phyloP scores from a whole-genome alignment of 2,888 invertebrate genomes.

The Dorcus hopei region DNA sequence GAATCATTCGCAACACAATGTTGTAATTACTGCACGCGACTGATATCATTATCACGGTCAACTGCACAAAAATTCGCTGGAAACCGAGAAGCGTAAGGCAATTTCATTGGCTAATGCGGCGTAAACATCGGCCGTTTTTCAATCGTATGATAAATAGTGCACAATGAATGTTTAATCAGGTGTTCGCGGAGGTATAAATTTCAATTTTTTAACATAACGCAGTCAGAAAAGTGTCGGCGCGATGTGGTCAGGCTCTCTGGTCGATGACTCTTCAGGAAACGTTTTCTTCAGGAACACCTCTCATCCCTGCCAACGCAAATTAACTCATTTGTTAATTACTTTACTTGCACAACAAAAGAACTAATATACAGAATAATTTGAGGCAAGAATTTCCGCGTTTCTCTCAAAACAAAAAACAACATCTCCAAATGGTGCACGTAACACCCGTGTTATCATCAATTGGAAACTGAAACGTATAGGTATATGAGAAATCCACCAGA shows the following conservation, averaged over 20 bases:
- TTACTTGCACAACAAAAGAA: too few relatives aligned
- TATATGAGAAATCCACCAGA: neutral
- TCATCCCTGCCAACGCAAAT: too few relatives aligned
- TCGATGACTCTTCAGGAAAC: slow-evolving; percentile 17
- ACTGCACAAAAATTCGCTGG: too few relatives aligned
- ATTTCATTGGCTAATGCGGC: neutral
- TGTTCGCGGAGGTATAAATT: slow-evolving; percentile 11
- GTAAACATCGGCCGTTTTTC: neutral
- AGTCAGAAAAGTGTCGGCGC: slow-evolving; percentile 11
- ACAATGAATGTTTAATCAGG: slow-evolving; percentile 21
- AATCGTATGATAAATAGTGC: slow-evolving; percentile 3
- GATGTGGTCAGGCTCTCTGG: slow-evolving; percentile 19
- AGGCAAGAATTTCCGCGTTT: too few relatives aligned
- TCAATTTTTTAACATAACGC: slow-evolving; percentile 5
- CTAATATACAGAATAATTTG: too few relatives aligned
- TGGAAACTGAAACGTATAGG: neutral
- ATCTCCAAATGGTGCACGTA: too few relatives aligned
- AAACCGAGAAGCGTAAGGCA: too few relatives aligned
- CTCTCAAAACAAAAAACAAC: too few relatives aligned
- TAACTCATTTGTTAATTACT: too few relatives aligned
- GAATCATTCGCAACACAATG: too few relatives aligned
- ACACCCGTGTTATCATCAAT: neutral
- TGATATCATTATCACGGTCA: too few relatives aligned
- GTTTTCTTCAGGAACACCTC: neutral
- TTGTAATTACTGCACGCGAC: too few relatives aligned